These are phyloP conservation scores for Calyptomena viridis DNA, from an alignment of 2,113 vertebrate genomes.

Conservation along the genomic window DNA sequence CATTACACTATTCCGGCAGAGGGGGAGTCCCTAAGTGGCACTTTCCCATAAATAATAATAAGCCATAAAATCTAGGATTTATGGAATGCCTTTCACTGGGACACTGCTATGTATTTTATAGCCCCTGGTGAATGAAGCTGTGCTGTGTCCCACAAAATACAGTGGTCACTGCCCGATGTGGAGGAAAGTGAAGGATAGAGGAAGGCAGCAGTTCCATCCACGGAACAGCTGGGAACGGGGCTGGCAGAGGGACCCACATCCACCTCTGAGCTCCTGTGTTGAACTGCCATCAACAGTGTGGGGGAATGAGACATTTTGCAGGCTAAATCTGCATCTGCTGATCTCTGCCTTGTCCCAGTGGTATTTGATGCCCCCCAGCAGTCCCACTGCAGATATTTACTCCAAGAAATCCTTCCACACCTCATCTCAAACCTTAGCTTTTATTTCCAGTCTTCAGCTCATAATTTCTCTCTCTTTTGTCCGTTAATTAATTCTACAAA, in stretches of 20 bases:
- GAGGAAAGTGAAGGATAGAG: neutral
- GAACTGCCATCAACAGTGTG: neutral
- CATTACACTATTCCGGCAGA: neutral
- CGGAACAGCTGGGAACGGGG: neutral
- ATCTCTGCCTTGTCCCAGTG: neutral
- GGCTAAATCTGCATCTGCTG: neutral
- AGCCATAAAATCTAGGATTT: neutral
- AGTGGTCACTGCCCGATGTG: neutral
- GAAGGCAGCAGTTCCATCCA: neutral
- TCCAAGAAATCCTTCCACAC: neutral
- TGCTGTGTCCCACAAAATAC: fast-evolving
- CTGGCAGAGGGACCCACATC: neutral
- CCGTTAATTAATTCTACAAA: slow-evolving; percentile 55
- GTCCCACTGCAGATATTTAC: neutral
- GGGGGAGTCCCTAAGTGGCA: neutral
- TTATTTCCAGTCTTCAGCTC: neutral
- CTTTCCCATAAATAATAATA: neutral
- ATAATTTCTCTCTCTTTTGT: slow-evolving; percentile 6
- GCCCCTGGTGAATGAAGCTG: neutral
- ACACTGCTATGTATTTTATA: fast-evolving
- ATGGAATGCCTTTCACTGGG: neutral
- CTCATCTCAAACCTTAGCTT: neutral
- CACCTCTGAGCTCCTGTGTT: neutral
- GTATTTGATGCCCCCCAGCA: fast-evolving
- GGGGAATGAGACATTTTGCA: neutral